Conservation (phyloP, 2,797 vertebrate species). For the Sphenopsis melanotis region DNA sequence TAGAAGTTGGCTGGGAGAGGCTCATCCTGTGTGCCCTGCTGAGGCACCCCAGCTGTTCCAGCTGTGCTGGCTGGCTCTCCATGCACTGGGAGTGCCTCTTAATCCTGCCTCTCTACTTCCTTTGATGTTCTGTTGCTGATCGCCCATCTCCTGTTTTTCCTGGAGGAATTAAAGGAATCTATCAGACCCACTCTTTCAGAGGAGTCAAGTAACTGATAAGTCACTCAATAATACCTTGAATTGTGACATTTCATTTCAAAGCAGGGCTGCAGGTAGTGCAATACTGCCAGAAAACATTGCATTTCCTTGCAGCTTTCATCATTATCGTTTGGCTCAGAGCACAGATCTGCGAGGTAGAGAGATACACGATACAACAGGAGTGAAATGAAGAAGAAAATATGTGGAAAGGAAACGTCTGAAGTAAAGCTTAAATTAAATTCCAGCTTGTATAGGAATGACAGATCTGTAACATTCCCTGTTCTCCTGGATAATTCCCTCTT, state of each 20-base stretch:
- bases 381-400: slow-evolving; percentile 55
- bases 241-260: slow-evolving; percentile 46
- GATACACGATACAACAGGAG: slow-evolving; percentile 28
- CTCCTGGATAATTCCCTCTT: slow-evolving; percentile 20
- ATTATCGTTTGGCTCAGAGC: slow-evolving; percentile 35
- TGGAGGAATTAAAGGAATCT: neutral
- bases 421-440: slow-evolving; percentile 49
- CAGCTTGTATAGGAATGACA: slow-evolving; percentile 10
- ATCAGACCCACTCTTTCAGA: neutral
- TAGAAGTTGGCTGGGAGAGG: neutral
- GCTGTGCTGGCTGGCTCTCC: neutral
- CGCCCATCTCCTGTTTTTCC: neutral
- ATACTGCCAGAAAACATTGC: neutral
- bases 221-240: slow-evolving; percentile 37
- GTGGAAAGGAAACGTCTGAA: slow-evolving; percentile 37
- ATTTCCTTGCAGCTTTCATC: slow-evolving; percentile 41
- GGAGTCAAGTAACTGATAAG: slow-evolving; percentile 14
- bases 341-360: neutral
- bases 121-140: neutral
- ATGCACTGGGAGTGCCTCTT: neutral
- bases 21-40: neutral
- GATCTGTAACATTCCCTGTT: slow-evolving; percentile 28
- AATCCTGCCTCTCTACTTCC: neutral
- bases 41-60: neutral
- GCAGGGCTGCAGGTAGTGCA: slow-evolving; percentile 44